Evolutionary conservation across 2,797 vertebrate species (phyloP), one percentile per base, ranked within the genome.

Genomic region (Rhynchonycteris naso): DNA sequence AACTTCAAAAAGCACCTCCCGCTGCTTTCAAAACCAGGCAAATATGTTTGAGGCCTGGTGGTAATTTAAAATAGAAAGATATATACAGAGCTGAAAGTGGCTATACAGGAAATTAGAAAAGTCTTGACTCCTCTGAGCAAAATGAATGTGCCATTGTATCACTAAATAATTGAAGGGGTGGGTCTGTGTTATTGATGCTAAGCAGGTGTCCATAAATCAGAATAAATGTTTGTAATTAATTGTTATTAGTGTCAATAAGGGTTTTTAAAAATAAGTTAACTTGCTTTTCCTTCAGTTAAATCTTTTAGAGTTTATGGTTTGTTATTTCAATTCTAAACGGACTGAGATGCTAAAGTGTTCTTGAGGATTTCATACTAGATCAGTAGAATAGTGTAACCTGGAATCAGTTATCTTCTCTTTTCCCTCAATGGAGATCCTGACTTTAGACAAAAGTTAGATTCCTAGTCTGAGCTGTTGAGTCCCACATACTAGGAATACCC

Each of bases 81-180:
- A 97, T 82, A 93, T 81, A 96, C 96, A 98, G 97, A 97, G 86
- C 93, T 97, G 93, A 97, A 97, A 95, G 96, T 97, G 95, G 97
- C 95, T 98, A 92, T 93, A 97, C 97, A 98, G 98, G 98, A 98
- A 98, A 98, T 98, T 98, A 97, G 97, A 98, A 98, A 98, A 98
- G 93, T 96, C 89, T 97, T 95, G 92, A 97, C 95, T 97, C 95
- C 93, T 97, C 94, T 71, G 72, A 97, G 83, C 97, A 95, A 97
- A 98, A 98, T 97, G 98, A 98, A 98, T 97, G 97, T 98, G 97
- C 97, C 83, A 94, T 97, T 58, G 1, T 97, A 96, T 97, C 93
- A 95, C 94, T 95, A 97, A 97, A 95, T 98, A 98, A 98, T 98
- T 98, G 95, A 95, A 97, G 96, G 96, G 97, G 97, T 97, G 97